Conservation (phyloP, 2,888 invertebrate genomes). For the Scotopteryx bipunctaria region DNA sequence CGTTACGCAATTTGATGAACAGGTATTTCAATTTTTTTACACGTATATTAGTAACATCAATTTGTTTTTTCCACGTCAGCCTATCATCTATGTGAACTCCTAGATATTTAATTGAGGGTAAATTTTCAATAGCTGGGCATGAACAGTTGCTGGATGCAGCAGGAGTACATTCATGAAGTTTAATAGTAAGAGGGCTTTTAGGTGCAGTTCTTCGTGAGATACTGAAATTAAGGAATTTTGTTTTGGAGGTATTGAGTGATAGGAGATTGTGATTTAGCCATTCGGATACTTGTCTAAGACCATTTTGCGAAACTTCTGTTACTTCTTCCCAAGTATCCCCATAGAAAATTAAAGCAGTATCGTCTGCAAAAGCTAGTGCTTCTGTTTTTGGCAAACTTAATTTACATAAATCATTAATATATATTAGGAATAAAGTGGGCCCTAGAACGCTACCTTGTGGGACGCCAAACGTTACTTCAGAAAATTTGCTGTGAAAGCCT, state of each 20-base stretch:
- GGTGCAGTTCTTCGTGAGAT: neutral
- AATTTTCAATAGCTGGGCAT: neutral
- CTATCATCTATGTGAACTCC: neutral
- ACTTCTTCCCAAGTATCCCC: neutral
- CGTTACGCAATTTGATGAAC: neutral
- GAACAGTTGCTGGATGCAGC: neutral
- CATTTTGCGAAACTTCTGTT: neutral
- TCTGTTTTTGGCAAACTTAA: neutral
- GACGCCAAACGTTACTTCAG: neutral
- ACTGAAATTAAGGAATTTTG: neutral
- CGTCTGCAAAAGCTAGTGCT: neutral
- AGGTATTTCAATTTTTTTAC: neutral
- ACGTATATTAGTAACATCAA: neutral
- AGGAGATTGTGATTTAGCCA: neutral
- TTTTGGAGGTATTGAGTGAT: neutral
- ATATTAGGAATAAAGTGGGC: slow-evolving; percentile 12
- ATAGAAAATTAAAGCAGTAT: neutral
- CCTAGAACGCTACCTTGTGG: slow-evolving; percentile 15
- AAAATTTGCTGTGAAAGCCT: neutral
- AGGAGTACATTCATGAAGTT: neutral
- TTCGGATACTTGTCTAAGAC: neutral
- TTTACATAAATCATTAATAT: slow-evolving; percentile 4
- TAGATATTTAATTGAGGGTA: neutral
- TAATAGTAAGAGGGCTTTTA: neutral
- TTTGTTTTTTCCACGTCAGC: neutral